These are phyloP conservation scores for Sceloporus undulatus DNA, from an alignment of 2,113 vertebrate species.

Conservation along the genomic window DNA sequence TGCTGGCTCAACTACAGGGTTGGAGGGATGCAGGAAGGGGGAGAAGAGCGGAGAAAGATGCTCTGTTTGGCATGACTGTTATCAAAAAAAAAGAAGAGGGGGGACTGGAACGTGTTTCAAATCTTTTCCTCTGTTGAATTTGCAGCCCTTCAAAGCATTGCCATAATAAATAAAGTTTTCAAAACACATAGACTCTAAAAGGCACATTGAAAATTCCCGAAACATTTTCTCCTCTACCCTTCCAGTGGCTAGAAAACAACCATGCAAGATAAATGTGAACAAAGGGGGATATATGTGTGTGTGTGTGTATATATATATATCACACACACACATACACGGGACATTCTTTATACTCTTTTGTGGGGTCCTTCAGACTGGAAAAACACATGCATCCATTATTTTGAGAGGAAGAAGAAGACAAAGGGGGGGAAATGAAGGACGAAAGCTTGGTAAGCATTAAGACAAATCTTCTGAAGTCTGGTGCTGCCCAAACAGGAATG, in stretches of 20 bases:
- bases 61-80: constrained; percentile 73
- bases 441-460: constrained; percentile 13
- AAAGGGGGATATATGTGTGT: constrained; percentile 31
- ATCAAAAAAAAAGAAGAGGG: constrained; percentile 67
- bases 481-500: not conserved
- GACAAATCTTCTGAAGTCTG: not conserved
- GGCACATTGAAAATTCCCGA: constrained; percentile 59
- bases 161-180: constrained; percentile 77
- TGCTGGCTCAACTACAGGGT: constrained; percentile 62
- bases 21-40: constrained; percentile 27
- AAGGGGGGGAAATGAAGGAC: not conserved
- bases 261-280: constrained; percentile 41
- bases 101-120: constrained; percentile 68
- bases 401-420: constrained; percentile 11
- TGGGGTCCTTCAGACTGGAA: not conserved
- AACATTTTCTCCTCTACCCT: constrained; percentile 20
- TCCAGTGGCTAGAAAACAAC: constrained; percentile 44
- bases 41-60: constrained; percentile 69
- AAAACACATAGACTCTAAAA: constrained; percentile 70
- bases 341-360: not conserved
- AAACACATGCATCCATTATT: not conserved
- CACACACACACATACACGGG: not conserved
- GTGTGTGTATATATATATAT: too few relatives aligned
- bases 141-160: constrained; percentile 69
- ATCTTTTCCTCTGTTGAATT: constrained; percentile 70